Base-by-base conservation (phyloP, 1,140 invertebrate species). In the Lasioglossum baleicum region DNA sequence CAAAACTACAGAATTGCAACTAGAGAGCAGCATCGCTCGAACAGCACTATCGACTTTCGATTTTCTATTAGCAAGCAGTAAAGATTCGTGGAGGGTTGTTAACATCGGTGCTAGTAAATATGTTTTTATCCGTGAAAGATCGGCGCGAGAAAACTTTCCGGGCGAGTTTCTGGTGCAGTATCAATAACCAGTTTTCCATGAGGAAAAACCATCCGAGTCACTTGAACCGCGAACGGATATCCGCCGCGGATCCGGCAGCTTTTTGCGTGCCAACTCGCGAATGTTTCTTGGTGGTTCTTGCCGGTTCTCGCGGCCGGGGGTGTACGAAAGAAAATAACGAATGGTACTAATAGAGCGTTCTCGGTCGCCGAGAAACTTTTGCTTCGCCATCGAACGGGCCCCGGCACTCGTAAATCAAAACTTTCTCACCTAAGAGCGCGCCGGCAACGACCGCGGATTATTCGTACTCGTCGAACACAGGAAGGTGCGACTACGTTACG, bases 321-420 rank as follows among this genome's bases (percentile, higher is more conserved):
- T 42, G 35, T 56, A 68, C 74, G 86, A 82, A 86, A 84, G 80
- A 82, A 88, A 88, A 88, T 88, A 88, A 88, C 82, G 82, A 88
- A 88, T 88, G 87, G 80, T 79, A 83, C 87, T 88, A 88, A 88
- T 88, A 88, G 87, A 88, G 84, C 82, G 86, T 84, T 88, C 81
- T 79, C 61, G 81, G 87, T 84, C 79, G 76, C 75, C 70, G 71
- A 44, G 35, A 88, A 88, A 88, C 83, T 88, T 88, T 82, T 17
- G 22, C 22, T 35, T 22, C 48, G 72, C 48, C 84, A 87, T 84
- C 87, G 85, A 75, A 61, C 75, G 71, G 40, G 48, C 67, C n/a
- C 40, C 13, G 26, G 68, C 35, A 44, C 20, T 81, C 86, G 86
- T 88, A 87, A 87, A 88, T 88, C 86, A 88, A 88, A 88, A 88